Evolutionary conservation across 2,113 vertebrate genomes (phyloP), one percentile per base, ranked within the genome.

Genomic region (Irena cyanogastra): DNA sequence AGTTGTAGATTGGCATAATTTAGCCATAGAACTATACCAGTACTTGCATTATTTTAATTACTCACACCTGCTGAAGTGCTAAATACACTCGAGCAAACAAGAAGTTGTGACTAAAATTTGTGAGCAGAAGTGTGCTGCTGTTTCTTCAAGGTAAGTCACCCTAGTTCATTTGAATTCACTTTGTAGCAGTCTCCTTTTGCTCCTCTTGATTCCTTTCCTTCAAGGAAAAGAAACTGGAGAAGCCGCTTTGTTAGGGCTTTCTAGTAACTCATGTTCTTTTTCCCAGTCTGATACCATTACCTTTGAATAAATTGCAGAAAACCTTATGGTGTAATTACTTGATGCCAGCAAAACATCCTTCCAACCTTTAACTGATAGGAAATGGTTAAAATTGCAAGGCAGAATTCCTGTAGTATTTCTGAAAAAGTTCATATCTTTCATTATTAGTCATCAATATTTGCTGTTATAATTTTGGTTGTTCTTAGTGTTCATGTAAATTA

Each of bases 381-480:
- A 82, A 41, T 45, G 9, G 20, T 68, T 87, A 76, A 91, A 93
- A 68, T 35, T 0, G 0, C 1, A 1, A 83, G 57, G 53, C 6
- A 85, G 60, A 79, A 63, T 53, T 82, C 39, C 15, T 76, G n/a
- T 37, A 18, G 6, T 79, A 22, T 72, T 87, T 89, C 37, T 69
- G 26, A 21, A 60, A 35, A 72, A 22, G 19, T 37, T 69, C 0
- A 0, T 44, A 2, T 65, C 16, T 77, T 49, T 74, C 17, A 8
- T 57, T 83, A 41, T 53, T 76, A 27, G 15, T 86, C 23, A 23
- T 23, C 42, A 50, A 42, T 50, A 28, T 60, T 72, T 91, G 21
- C 47, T 75, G 5, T 70, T 89, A 30, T 2, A 39, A 22, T n/a
- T 61, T 52, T 44, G 24, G 14, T 59, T 7, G 1, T 74, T 91